These are phyloP conservation scores for Brachypterus glaber DNA, from an alignment of 2,888 invertebrate genomes.

Conservation along the genomic window DNA sequence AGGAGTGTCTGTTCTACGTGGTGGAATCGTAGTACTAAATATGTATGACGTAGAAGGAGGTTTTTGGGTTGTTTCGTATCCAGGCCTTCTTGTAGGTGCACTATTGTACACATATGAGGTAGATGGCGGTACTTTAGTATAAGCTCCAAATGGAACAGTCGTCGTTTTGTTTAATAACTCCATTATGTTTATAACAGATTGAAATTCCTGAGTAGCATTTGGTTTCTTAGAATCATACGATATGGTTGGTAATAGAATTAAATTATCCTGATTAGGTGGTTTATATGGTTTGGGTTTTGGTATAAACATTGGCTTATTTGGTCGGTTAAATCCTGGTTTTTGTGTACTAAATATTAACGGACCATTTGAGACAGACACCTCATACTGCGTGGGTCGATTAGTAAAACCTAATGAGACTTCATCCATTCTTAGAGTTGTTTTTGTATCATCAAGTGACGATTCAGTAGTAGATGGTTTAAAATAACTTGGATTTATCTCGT, in stretches of 20 bases:
- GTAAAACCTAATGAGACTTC: constrained; percentile 27
- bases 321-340: constrained; percentile 21
- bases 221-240: constrained; percentile 33
- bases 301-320: constrained; percentile 47
- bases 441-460: constrained; percentile 26
- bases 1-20: constrained; percentile 23
- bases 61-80: constrained; percentile 23
- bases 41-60: constrained; percentile 44
- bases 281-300: constrained; percentile 44
- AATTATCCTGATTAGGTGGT: constrained; percentile 41
- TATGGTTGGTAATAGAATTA: constrained; percentile 49
- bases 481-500: constrained; percentile 36
- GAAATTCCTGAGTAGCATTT: constrained; percentile 42
- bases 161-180: constrained; percentile 50
- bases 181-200: constrained; percentile 52
- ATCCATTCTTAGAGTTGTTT: constrained; percentile 28
- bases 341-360: constrained; percentile 31
- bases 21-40: constrained; percentile 37
- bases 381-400: constrained; percentile 28
- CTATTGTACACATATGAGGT: constrained; percentile 39
- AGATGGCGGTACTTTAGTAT: constrained; percentile 36
- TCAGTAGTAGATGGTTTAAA: constrained; percentile 26
- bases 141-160: constrained; percentile 13
- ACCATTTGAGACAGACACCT: constrained; percentile 35
- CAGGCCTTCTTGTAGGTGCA: constrained; percentile 9